Base-by-base conservation (phyloP, 2,888 invertebrate species). In the Aplocera efformata region DNA sequence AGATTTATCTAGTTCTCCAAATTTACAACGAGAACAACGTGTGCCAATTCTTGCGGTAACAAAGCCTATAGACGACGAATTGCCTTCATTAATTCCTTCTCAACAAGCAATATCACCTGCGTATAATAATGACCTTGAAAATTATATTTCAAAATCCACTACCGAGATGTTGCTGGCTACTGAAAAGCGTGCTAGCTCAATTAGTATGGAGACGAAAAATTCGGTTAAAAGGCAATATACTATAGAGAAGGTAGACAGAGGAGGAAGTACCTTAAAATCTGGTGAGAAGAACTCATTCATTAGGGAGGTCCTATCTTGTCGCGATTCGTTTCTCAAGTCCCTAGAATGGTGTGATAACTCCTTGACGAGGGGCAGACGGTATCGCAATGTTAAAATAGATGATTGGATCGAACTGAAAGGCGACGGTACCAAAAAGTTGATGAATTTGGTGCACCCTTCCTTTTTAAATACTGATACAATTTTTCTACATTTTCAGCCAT, bases 331-430 rank as follows among this genome's bases (percentile, higher is more conserved):
- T 52, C 58, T 89, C 48, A 83, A 74, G 42, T 84, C 88, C 24
- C 59, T 89, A 63, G 89, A 89, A 58, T 86, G 83, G 80, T 88
- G 81, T 56, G 89, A 89, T 56, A 88, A 86, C 52, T 82, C 88
- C 7, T 67, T 89, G 43, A 83, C 82, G 9, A 75, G 86, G 53
- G 72, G 74, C 42, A 88, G 81, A 70, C 80, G 72, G 46, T 83
- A 73, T 62, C 73, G 78, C 33, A 55, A 63, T 21, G 63, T 88
- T 40, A 82, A 75, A 65, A 71, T 68, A 42, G 88, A 88, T 56
- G 81, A 83, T 48, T 86, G 88, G 86, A 65, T 80, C 49, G 81
- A 80, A 54, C 65, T 80, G 51, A 63, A 72, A 52, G 70, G 66
- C 51, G 76, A 81, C 55, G 84, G 86, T 85, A 85, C 62, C 63